A percentile compares a stretch with the other conserved stretches of the same genome.
Evolutionary conservation across 2,888 invertebrate genomes (phyloP).

Genomic region (Parnassius glacialis): DNA sequence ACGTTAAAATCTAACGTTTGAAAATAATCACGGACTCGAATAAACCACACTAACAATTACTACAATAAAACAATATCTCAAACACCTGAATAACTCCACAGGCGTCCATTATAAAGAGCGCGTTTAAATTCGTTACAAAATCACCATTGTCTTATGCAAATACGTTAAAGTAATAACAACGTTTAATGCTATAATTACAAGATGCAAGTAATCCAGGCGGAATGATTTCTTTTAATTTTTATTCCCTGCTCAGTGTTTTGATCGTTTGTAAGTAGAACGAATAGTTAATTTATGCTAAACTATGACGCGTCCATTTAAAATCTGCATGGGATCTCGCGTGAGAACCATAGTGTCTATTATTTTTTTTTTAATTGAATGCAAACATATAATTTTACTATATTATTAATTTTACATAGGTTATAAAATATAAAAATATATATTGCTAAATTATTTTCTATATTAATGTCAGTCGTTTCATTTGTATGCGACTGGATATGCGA

Average conservation of each 20-base stretch:
- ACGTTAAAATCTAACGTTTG: neutral
- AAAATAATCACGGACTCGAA: neutral
- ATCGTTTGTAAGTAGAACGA: slow-evolving; percentile 53
- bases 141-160: slow-evolving; percentile 44
- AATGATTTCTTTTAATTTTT: slow-evolving; percentile 46
- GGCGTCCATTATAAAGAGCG: slow-evolving; percentile 8
- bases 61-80: slow-evolving; percentile 17
- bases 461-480: no score
- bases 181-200: slow-evolving; percentile 52
- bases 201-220: slow-evolving; percentile 55
- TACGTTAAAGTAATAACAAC: slow-evolving; percentile 36
- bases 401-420: no score
- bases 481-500: no score
- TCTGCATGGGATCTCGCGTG: slow-evolving; percentile 44
- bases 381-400: no score
- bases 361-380: slow-evolving; percentile 10
- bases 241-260: slow-evolving; percentile 51
- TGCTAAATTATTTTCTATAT: no score
- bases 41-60: slow-evolving; percentile 5
- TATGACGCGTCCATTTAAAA: slow-evolving; percentile 41
- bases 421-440: no score
- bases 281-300: slow-evolving; percentile 55
- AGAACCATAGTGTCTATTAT: slow-evolving; percentile 25
- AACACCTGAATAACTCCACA: slow-evolving; percentile 17
- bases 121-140: slow-evolving; percentile 33